Base-by-base conservation (phyloP, 1,140 invertebrate species). In the Aleiodes sp. region DNA sequence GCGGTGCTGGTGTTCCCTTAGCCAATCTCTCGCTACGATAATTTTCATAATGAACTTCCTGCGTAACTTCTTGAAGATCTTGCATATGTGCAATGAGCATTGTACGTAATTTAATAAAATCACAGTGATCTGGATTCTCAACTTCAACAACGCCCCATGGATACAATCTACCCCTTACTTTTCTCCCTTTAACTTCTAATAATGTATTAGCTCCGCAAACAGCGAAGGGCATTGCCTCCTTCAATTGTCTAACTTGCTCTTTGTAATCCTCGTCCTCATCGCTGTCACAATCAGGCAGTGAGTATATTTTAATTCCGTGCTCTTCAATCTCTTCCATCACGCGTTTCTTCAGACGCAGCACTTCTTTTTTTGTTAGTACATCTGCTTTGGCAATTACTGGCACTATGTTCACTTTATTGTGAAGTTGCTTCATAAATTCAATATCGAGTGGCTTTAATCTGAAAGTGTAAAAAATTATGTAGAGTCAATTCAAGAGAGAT, bases 81-180 rank as follows among this genome's bases (percentile, higher is more conserved):
- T 98, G 96, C 94, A 98, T 96, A 80, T 98, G 96, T 7, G 95
- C 96, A 64, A 99, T 98, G 7, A 99, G 88, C 96, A 99, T 99
- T 28, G 97, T 98, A 72, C 97, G 88, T 56, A 99, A 89, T 82
- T 99, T 98, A 72, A 98, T 94, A 83, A 99, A 99, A 88, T 99
- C 98, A 87, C 97, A 98, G 84, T 99, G 98, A 64, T 98, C 96
- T 1, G 98, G 93, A 88, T 99, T 99, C 85, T 99, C 98, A n/a
- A 99, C 97, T 89, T 99, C 98, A 0, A 99, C 97, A 24, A 98
- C 94, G 39, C 98, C 98, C 98, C 98, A 99, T 0, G 97, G 97
- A 88, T 99, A 99, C 19, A 98, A 88, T 33, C 98, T 90, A 10
- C 96, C 97, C 62, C 97, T 88, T 59, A 97, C 94, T 85, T 94